These are phyloP conservation scores for Diadophis punctatus DNA, from an alignment of 2,113 vertebrate species.

Conservation along the genomic window DNA sequence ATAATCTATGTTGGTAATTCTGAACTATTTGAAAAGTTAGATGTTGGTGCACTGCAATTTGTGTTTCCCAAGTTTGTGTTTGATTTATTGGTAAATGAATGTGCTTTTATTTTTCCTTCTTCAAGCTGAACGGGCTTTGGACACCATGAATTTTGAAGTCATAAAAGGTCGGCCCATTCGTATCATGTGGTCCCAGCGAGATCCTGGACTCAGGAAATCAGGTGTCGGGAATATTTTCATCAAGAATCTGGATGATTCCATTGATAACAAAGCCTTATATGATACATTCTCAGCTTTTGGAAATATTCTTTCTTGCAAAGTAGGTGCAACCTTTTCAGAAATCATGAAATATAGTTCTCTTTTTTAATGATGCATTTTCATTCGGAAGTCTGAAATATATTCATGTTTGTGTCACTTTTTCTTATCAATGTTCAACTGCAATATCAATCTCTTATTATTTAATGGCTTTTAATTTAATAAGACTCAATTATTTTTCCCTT, in stretches of 20 bases:
- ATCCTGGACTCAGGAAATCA: slow-evolving; percentile 91
- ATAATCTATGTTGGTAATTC: not conserved
- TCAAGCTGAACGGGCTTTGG: slow-evolving; percentile 94
- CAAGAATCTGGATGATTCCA: slow-evolving; percentile 97
- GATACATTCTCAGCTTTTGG: slow-evolving; percentile 97
- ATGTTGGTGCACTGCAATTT: not conserved
- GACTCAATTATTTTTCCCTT: not conserved
- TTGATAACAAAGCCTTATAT: slow-evolving; percentile 96
- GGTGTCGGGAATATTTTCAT: slow-evolving; percentile 97
- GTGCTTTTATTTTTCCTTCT: not conserved
- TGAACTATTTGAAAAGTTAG: not conserved
- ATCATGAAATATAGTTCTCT: not conserved
- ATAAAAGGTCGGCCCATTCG: slow-evolving; percentile 93
- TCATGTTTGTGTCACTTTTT: not conserved
- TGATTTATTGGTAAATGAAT: not conserved
- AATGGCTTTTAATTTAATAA: not conserved
- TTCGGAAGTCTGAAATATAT: not conserved
- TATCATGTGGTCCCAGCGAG: slow-evolving; percentile 98
- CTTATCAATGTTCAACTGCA: not conserved
- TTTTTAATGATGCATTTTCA: not conserved
- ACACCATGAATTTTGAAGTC: slow-evolving; percentile 98
- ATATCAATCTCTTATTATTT: not conserved
- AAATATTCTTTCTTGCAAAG: slow-evolving; percentile 98
- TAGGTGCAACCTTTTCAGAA: slow-evolving; percentile 35
- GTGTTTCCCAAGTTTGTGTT: not conserved